Conservation (phyloP, 2,113 vertebrate genomes). For the Crotalus helleri region DNA sequence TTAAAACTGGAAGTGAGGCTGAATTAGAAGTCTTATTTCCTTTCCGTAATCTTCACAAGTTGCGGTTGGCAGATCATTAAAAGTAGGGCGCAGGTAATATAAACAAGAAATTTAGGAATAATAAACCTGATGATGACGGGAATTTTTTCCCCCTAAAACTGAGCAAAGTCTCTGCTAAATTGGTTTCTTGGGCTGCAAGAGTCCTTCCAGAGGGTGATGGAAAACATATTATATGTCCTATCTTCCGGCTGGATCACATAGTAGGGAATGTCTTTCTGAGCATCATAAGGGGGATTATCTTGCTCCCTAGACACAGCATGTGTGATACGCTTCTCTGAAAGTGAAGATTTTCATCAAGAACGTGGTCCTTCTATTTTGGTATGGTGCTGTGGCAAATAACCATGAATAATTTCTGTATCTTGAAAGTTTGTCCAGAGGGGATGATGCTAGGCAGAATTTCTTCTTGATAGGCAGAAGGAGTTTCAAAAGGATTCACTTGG, state of each 20-base stretch:
- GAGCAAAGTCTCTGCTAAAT: neutral
- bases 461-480: neutral
- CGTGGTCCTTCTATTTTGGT: neutral
- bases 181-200: neutral
- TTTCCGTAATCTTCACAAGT: neutral
- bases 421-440: neutral
- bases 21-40: slow-evolving; percentile 4
- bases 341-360: neutral
- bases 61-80: slow-evolving; percentile 3
- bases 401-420: neutral
- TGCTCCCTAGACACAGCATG: neutral
- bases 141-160: neutral
- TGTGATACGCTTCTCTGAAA: neutral
- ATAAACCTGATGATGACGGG: neutral
- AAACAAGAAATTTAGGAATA: neutral
- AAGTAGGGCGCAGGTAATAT: neutral
- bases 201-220: neutral
- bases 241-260: neutral
- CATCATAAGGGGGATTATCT: neutral
- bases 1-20: neutral
- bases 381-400: neutral
- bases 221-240: neutral
- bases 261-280: neutral
- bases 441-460: neutral
- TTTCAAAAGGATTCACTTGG: neutral